These are phyloP conservation scores for Hystrix brachyura DNA, from an alignment of 2,113 vertebrate species.

Conservation along the genomic window DNA sequence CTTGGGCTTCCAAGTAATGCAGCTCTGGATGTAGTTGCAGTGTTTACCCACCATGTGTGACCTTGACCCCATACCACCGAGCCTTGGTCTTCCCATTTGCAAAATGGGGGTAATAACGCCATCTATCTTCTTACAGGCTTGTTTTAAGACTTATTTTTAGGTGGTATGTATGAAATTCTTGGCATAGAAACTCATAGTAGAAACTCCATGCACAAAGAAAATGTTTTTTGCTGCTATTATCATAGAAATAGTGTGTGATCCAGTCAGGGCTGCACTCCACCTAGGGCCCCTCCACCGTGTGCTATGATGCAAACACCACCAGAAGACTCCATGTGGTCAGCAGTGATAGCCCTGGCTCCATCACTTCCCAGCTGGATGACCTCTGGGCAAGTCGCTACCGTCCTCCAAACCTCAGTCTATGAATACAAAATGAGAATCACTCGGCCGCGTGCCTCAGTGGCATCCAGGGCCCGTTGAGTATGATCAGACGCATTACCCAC, in stretches of 20 bases:
- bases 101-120: background rate
- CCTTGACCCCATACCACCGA: background rate
- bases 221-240: background rate
- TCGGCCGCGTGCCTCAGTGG: background rate
- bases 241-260: background rate
- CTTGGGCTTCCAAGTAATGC: background rate
- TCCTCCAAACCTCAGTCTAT: background rate
- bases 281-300: background rate
- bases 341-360: background rate
- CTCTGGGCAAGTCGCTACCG: background rate
- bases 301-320: background rate
- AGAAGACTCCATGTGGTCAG: background rate
- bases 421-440: background rate
- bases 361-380: background rate
- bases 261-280: background rate
- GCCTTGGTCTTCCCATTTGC: background rate
- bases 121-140: background rate
- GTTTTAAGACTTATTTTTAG: background rate
- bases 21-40: background rate
- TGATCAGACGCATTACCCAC: background rate
- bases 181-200: background rate
- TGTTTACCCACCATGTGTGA: background rate
- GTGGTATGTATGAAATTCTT: background rate
- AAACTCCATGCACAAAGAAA: background rate
- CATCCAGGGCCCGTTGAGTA: background rate